These are phyloP conservation scores for Myotis yumanensis DNA, from an alignment of 2,113 vertebrate genomes.

Conservation along the genomic window DNA sequence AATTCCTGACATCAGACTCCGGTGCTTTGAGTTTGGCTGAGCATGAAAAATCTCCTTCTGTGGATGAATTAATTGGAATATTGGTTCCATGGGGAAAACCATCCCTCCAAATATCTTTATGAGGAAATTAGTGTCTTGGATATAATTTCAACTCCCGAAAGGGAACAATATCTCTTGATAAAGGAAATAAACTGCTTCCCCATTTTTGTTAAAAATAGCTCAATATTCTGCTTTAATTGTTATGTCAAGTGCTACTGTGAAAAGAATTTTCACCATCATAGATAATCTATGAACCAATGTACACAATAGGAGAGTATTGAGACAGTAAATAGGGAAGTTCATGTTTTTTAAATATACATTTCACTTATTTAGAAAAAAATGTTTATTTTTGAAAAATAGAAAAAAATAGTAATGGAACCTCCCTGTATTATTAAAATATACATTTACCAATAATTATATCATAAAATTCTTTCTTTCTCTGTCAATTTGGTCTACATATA, in stretches of 20 bases:
- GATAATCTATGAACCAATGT: constrained; percentile 26
- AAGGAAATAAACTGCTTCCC: constrained; percentile 45
- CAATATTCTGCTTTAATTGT: constrained; percentile 13
- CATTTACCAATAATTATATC: not conserved
- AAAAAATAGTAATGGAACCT: not conserved
- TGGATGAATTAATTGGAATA: constrained; percentile 62
- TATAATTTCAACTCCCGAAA: constrained; percentile 56
- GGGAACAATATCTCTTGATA: constrained; percentile 33
- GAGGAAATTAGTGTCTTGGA: constrained; percentile 67
- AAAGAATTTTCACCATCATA: constrained; percentile 42
- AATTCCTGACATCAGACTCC: constrained; percentile 64
- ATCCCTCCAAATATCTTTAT: constrained; percentile 65
- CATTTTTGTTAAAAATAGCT: constrained; percentile 50
- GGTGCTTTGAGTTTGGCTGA: constrained; percentile 50
- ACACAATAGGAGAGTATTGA: not conserved
- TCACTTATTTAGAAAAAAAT: not conserved
- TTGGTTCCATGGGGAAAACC: constrained; percentile 53
- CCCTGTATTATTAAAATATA: not conserved
- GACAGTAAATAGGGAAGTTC: not conserved
- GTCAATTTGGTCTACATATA: not conserved
- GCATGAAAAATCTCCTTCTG: constrained; percentile 52
- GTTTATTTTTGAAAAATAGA: constrained; percentile 9
- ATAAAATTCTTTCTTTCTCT: not conserved
- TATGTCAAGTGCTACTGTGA: not conserved
- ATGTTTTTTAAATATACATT: not conserved